Base-by-base conservation (phyloP, 2,113 vertebrate species). In the Melospiza melodia region DNA sequence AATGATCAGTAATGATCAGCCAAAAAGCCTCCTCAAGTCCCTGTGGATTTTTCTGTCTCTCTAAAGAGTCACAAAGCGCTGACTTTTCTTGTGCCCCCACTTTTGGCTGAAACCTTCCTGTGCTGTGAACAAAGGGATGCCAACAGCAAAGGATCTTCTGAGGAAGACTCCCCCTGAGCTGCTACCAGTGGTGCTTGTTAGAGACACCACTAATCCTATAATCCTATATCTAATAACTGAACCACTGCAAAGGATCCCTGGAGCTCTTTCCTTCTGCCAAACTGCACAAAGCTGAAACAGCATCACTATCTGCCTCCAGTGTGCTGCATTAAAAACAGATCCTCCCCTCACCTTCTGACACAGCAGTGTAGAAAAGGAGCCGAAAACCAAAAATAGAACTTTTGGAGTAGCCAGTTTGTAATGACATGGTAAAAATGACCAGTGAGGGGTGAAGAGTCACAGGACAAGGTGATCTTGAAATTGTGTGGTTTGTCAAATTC, bases 1-100 rank as follows among this genome's bases (percentile, higher is more conserved):
- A 18, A 39, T 4, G 18, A 80, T 10, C n/a, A 43, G 15, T 18
- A 37, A 62, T 2, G 10, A 65, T 37, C 54, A 85, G 9, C 18
- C 31, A 65, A 66, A 90, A 84, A 67, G 8, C 25, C 41, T 65
- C 51, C 74, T 18, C 3, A 4, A n/a, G 48, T 51, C 39, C 58
- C 52, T 31, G 10, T 22, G 23, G 8, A 15, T 39, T 90, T 49
- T 90, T 41, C 35, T 61, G 41, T 52, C 27, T 55, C 49, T 44
- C 37, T 43, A 46, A 62, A 63, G 15, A 51, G n/a, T 5, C 58
- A 69, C 2, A 5, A 59, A 59, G 20, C 0, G 0, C 11, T 72
- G 63, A 23, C n/a, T 85, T 82, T 62, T 69, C 44, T 24, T 28
- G 27, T 27, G 33, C 15, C 68, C 22, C 11, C 16, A 58, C 8